Base-by-base conservation (phyloP, 2,797 vertebrate genomes). In the Danio aesculapii region DNA sequence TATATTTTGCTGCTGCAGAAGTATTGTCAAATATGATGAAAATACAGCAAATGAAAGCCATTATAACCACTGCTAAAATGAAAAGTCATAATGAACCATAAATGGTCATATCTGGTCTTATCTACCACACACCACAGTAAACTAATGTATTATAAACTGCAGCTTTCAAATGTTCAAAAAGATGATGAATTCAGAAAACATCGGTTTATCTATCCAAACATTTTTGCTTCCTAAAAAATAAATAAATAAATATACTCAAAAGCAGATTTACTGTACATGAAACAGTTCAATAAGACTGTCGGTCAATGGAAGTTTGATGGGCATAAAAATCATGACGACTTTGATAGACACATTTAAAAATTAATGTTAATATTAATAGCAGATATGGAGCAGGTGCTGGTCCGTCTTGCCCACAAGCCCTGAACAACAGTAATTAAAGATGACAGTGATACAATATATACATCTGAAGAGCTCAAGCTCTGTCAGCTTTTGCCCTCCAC, bases 341-440 rank as follows among this genome's bases (percentile, higher is more conserved):
- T 41, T 70, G 3, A 39, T 10, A 41, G 50, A 41, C 14, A 53
- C n/a, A 69, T n/a, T 53, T 3, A 70, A 41, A 6, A 53, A 58
- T 9, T 61, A 50, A 30, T 30, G 30, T 30, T 3, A 30, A 19
- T 46, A 78, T 49, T 61, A 61, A 7, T 49, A 47, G 13, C 39
- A 61, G 7, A 71, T 59, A 6, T 50, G 68, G 58, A 71, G 77
- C 77, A 79, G 68, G 53, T 78, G 62, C 19, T 55, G 39, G 2
- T 10, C 50, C 53, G 52, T 62, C 13, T 17, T 50, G 55, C 55
- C 77, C 61, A 49, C 8, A 6, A 77, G 52, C 46, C 39, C 63
- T 39, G n/a, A 69, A 43, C 12, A 61, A 11, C 11, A 46, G n/a
- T 17, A 49, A 19, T 39, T 62, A 79, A 13, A 68, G 6, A 63